Percentiles rank a stretch among this genome's conserved stretches.
Conservation (phyloP, 2,888 invertebrate genomes). For the Tetrapedia diversipes region DNA sequence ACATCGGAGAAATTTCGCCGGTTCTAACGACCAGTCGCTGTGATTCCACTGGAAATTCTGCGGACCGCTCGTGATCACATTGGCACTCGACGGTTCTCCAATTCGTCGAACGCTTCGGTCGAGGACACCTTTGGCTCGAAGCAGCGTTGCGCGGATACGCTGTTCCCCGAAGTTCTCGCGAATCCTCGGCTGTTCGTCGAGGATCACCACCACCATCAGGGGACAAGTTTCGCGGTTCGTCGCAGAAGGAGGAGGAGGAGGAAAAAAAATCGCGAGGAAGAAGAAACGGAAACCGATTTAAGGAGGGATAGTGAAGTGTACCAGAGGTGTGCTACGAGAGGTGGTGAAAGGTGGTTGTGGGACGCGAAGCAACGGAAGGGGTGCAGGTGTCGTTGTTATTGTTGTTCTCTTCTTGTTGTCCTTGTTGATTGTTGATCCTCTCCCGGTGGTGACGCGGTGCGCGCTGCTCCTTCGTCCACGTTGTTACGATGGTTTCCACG, state of each 20-base stretch:
- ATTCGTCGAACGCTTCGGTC: slow-evolving; percentile 2
- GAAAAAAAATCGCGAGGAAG: not conserved
- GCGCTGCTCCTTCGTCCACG: slow-evolving; percentile 67
- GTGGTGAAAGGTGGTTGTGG: slow-evolving; percentile 70
- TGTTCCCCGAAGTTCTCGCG: not conserved
- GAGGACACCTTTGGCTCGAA: not conserved
- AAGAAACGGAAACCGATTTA: not conserved
- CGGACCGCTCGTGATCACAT: slow-evolving; percentile 12
- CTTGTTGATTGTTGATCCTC: slow-evolving; percentile 51
- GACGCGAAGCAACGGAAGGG: slow-evolving; percentile 55
- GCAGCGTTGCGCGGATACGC: not conserved
- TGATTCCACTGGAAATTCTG: slow-evolving; percentile 7
- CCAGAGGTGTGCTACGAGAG: slow-evolving; percentile 66
- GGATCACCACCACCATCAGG: slow-evolving; percentile 25
- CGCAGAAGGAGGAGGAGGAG: not conserved
- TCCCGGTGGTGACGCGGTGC: slow-evolving; percentile 70
- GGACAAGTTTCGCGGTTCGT: not conserved
- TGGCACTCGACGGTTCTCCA: not conserved
- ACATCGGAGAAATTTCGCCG: slow-evolving; percentile 45
- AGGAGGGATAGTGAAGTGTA: slow-evolving; percentile 61
- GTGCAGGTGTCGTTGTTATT: slow-evolving; percentile 60
- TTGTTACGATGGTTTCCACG: slow-evolving; percentile 82
- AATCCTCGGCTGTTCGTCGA: slow-evolving; percentile 4
- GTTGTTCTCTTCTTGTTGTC: slow-evolving; percentile 42
- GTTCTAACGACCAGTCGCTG: slow-evolving; percentile 40